Evolutionary conservation across 2,113 vertebrate species (phyloP).

Genomic region (Labrus mixtus): DNA sequence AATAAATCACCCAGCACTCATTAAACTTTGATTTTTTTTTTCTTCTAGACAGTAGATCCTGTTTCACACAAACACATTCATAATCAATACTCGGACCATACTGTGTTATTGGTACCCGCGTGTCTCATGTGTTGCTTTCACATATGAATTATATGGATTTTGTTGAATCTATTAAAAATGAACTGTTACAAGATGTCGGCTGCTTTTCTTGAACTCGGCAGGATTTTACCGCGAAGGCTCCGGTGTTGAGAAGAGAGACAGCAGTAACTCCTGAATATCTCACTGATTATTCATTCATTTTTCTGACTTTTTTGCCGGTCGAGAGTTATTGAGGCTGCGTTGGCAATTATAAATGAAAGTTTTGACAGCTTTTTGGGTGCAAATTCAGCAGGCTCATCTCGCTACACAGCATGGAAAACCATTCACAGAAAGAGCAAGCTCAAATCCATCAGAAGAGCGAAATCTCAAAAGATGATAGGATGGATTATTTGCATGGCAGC

Average conservation of each 20-base stretch:
- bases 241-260: constrained; percentile 32
- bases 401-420: too few relatives aligned
- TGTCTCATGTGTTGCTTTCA: constrained; percentile 65
- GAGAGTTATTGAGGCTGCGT: too few relatives aligned
- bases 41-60: constrained; percentile 49
- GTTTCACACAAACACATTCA: constrained; percentile 6
- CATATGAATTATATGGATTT: constrained; percentile 65
- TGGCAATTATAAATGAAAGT: too few relatives aligned
- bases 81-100: constrained; percentile 57
- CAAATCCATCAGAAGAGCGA: too few relatives aligned
- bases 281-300: too few relatives aligned
- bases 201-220: constrained; percentile 7
- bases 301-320: too few relatives aligned
- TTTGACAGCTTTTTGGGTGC: too few relatives aligned
- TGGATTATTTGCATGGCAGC: too few relatives aligned
- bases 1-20: neutral
- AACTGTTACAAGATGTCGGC: constrained; percentile 31
- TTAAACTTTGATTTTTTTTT: constrained; percentile 27
- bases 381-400: too few relatives aligned
- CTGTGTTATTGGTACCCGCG: constrained; percentile 68
- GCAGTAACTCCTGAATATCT: neutral
- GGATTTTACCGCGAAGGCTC: constrained; percentile 5
- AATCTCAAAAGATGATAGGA: too few relatives aligned
- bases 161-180: constrained; percentile 74
- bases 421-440: too few relatives aligned